Evolutionary conservation across 2,888 invertebrate species (phyloP).

Genomic region (Xestobium rufovillosum): DNA sequence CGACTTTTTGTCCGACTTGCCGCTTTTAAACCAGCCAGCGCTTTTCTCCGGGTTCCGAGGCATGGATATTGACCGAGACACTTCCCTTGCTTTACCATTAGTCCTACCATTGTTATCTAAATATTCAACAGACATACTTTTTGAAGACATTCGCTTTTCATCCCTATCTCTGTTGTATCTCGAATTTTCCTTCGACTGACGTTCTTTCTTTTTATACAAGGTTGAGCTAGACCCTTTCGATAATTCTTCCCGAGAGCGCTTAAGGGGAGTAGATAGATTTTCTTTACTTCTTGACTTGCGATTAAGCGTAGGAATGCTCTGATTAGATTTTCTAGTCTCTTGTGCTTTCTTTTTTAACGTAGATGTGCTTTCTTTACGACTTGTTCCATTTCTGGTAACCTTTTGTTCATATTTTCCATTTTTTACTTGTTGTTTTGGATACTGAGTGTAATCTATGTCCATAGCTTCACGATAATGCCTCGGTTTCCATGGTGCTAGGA

Average conservation of each 20-base stretch:
- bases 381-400: conserved; percentile 32
- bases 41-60: conserved; percentile 64
- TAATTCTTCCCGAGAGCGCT: conserved; percentile 34
- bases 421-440: conserved; percentile 43
- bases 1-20: conserved; percentile 45
- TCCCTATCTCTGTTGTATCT: conserved; percentile 36
- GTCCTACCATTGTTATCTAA: conserved; percentile 45
- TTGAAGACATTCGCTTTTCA: conserved; percentile 40
- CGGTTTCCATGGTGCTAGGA: conserved; percentile 79
- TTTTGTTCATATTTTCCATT: conserved; percentile 42
- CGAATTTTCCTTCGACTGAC: conserved; percentile 44
- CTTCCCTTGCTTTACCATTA: conserved; percentile 32
- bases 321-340: conserved; percentile 39
- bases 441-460: conserved; percentile 73
- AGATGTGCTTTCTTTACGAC: conserved; percentile 37
- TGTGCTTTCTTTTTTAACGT: conserved; percentile 45
- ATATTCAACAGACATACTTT: conserved; percentile 57
- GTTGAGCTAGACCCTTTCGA: conserved; percentile 36
- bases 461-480: conserved; percentile 63
- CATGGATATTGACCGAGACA: conserved; percentile 62
- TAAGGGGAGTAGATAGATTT: conserved; percentile 33
- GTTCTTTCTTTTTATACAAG: conserved; percentile 40
- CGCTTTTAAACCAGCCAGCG: conserved; percentile 64
- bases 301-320: conserved; percentile 42
- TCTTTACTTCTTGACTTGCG: conserved; percentile 41